Evolutionary conservation across 2,888 invertebrate species (phyloP).

Genomic region (Anaspis maculata): DNA sequence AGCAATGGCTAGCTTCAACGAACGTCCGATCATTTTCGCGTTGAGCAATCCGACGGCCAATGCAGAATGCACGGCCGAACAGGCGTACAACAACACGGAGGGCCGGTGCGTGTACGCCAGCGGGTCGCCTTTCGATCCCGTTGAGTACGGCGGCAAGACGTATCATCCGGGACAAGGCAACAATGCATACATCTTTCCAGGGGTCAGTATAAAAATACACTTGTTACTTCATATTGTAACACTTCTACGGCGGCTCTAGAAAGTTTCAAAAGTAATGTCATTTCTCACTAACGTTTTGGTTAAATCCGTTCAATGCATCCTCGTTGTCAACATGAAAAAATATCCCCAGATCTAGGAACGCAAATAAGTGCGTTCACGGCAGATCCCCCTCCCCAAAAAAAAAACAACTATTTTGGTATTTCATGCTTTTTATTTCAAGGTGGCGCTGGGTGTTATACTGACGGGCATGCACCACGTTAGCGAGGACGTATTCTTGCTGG

Average conservation of each 20-base stretch:
- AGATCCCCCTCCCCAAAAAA: too few relatives aligned
- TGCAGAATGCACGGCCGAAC: slow-evolving; percentile 96
- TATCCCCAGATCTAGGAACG: too few relatives aligned
- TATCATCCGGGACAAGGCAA: slow-evolving; percentile 94
- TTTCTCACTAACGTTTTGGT: too few relatives aligned
- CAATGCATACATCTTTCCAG: slow-evolving; percentile 96
- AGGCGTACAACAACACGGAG: slow-evolving; percentile 86
- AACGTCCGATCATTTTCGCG: slow-evolving; percentile 91
- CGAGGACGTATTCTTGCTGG: slow-evolving; percentile 87
- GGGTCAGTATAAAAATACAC: too few relatives aligned
- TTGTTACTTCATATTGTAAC: too few relatives aligned
- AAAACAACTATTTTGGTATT: too few relatives aligned
- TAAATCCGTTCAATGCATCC: too few relatives aligned
- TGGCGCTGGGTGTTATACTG: slow-evolving; percentile 87
- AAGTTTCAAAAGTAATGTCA: too few relatives aligned
- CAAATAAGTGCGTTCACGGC: too few relatives aligned
- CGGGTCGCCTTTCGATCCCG: slow-evolving; percentile 91
- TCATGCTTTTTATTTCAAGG: too few relatives aligned
- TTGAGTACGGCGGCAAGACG: slow-evolving; percentile 67
- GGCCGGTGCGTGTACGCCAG: slow-evolving; percentile 91
- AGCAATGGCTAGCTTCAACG: slow-evolving; percentile 79
- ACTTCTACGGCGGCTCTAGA: too few relatives aligned
- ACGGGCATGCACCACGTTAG: slow-evolving; percentile 89
- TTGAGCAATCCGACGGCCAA: slow-evolving; percentile 96
- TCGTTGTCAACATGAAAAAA: too few relatives aligned